phyloP scores from a whole-genome alignment of 2,888 invertebrate species.

The Pteria penguin region DNA sequence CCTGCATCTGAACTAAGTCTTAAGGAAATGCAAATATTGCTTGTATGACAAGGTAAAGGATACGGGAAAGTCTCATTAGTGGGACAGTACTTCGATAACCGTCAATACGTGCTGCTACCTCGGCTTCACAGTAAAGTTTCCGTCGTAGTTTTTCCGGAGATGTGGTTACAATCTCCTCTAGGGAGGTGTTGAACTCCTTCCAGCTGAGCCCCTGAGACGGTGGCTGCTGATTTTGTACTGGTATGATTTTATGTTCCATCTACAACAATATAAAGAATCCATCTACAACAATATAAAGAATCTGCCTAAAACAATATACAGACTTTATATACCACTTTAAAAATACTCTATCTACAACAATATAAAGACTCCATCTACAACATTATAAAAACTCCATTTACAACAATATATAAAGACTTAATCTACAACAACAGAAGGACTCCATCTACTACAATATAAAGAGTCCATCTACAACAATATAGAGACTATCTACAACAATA shows the following conservation, averaged over 20 bases:
- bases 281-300: too few species aligned
- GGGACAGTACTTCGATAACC: conserved; percentile 66
- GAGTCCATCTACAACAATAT: too few species aligned
- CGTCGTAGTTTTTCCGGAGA: conserved; percentile 71
- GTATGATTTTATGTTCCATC: conserved; percentile 72
- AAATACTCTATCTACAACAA: too few species aligned
- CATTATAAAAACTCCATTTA: too few species aligned
- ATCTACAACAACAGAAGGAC: too few species aligned
- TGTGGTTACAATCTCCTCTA: conserved; percentile 72
- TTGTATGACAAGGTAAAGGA: conserved; percentile 53
- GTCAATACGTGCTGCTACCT: conserved; percentile 63
- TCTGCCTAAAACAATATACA: too few species aligned
- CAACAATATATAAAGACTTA: too few species aligned
- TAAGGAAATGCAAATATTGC: background rate
- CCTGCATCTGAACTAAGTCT: background rate
- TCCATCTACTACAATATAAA: too few species aligned
- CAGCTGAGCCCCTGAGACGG: conserved; percentile 69
- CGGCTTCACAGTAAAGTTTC: conserved; percentile 72
- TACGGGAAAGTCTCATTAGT: conserved; percentile 74
- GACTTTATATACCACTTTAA: too few species aligned
- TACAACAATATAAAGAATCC: too few species aligned
- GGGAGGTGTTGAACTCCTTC: conserved; percentile 74
- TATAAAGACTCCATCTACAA: too few species aligned
- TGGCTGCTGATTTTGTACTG: conserved; percentile 64
- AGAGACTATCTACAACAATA: too few species aligned